Evolutionary conservation across 1,140 invertebrate species (phyloP), one percentile per base, ranked within the genome.

Genomic region (Calephelis nemesis): DNA sequence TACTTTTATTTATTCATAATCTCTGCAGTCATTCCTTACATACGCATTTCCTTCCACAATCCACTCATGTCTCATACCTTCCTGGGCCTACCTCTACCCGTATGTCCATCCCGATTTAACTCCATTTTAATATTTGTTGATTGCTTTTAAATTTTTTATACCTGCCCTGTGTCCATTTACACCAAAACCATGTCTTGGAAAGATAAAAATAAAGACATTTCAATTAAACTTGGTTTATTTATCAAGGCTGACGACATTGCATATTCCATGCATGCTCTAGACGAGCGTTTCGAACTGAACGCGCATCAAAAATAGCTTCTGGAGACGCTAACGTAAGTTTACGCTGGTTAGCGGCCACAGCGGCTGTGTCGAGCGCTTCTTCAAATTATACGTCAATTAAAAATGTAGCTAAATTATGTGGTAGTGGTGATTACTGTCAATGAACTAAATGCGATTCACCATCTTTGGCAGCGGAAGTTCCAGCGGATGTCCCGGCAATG

Each of bases 211-310:
- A 42, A 66, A 62, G 69, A 47, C 71, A 67, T 78, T 74, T 74
- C 71, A 65, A 67, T 68, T 68, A 64, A 70, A 69, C 68, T 67
- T 71, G 47, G 74, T 79, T 80, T 79, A 84, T 80, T 83, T 75
- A 77, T 73, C 82, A 84, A 85, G 87, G 83, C 82, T 85, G 82
- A 84, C 83, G 83, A 84, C 82, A 91, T 91, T 90, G 88, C 87
- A 91, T 91, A 91, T 91, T 91, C 88, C 82, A 73, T 88, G 85
- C 88, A 90, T 90, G 88, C 88, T 88, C 87, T 90, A 87, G 88
- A 90, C 88, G 88, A 87, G 87, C 85, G 86, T 87, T 78, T 77
- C 78, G 73, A 79, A 73, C 68, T 85, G 83, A 88, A 81, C 84
- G 77, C 85, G 85, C 88, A 91, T 90, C 87, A 90, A 91, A 91